Evolutionary conservation across 2,888 invertebrate species (phyloP).

Genomic region (Aquatica leii): DNA sequence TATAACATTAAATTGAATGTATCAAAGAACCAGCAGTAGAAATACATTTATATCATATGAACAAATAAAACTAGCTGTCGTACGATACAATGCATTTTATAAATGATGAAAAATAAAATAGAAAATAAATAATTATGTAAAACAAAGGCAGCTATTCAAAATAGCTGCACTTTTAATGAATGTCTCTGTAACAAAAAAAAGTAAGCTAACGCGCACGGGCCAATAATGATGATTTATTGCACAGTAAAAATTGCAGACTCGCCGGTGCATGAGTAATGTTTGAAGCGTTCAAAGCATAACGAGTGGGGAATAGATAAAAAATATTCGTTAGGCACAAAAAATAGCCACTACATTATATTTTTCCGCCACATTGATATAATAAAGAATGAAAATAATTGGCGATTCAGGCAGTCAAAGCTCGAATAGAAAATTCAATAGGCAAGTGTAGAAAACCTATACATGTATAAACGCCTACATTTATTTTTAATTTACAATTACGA

Average conservation of each 20-base stretch:
- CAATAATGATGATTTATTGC: conserved; percentile 70
- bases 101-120: conserved; percentile 26
- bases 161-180: conserved; percentile 52
- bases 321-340: conserved; percentile 51
- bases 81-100: background rate
- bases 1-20: too few relatives aligned
- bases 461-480: background rate
- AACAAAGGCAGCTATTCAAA: conserved; percentile 56
- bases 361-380: conserved; percentile 55
- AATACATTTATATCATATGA: too few relatives aligned
- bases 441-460: background rate
- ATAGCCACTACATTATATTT: conserved; percentile 58
- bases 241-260: conserved; percentile 66
- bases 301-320: conserved; percentile 57
- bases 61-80: too few relatives aligned
- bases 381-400: conserved; percentile 39
- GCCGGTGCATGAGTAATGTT: conserved; percentile 66
- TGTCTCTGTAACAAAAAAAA: conserved; percentile 48
- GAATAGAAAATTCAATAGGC: conserved; percentile 18
- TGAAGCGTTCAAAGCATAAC: conserved; percentile 60
- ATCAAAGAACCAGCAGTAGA: too few relatives aligned
- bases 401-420: conserved; percentile 20
- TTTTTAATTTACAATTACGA: too few relatives aligned
- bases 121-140: conserved; percentile 55
- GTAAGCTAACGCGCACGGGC: conserved; percentile 52